Conservation (phyloP, 2,797 vertebrate species). For the Setipinna tenuifilis region DNA sequence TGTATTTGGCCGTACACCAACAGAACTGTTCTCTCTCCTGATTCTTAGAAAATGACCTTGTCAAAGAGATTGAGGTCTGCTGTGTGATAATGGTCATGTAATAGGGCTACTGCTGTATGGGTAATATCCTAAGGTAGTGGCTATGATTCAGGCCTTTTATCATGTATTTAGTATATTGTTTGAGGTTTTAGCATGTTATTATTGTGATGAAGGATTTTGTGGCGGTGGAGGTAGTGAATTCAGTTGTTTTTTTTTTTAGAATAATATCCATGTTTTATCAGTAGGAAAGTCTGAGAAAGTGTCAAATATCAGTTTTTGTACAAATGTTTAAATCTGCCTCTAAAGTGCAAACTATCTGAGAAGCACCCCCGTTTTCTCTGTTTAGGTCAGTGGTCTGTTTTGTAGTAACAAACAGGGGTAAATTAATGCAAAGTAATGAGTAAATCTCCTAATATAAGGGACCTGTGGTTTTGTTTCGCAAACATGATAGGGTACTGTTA, state of each 20-base stretch:
- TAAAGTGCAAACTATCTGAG: not conserved
- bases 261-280: too few species aligned
- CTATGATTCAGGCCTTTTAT: not conserved
- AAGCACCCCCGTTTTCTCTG: not conserved
- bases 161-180: not conserved
- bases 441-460: too few species aligned
- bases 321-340: not conserved
- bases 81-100: not conserved
- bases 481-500: too few species aligned
- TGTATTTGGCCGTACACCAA: slow-evolving; percentile 38
- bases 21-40: not conserved
- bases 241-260: too few species aligned
- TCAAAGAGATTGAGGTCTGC: not conserved
- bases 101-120: not conserved
- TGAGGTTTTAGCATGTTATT: not conserved
- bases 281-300: too few species aligned
- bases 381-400: too few species aligned
- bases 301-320: not conserved
- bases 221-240: too few species aligned
- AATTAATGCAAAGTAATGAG: too few species aligned
- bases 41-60: not conserved
- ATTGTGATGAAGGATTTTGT: too few species aligned
- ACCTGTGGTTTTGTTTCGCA: too few species aligned
- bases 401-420: too few species aligned
- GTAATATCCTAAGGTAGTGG: not conserved